A percentile compares a stretch with the other conserved stretches of the same genome.
Evolutionary conservation across 1,140 invertebrate species (phyloP).

Genomic region (Pseudomyrmex cubaensis): DNA sequence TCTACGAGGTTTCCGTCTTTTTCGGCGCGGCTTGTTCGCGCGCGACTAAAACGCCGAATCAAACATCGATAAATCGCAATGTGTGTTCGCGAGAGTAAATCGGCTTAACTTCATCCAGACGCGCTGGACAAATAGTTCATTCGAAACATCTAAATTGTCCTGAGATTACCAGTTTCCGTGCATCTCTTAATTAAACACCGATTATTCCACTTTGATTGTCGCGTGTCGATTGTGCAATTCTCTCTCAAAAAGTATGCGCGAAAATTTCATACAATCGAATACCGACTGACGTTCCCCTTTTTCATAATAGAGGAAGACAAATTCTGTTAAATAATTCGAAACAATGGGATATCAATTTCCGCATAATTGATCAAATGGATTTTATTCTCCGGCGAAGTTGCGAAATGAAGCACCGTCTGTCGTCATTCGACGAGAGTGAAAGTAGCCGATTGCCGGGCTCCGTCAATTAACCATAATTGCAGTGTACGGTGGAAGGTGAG

Average conservation of each 20-base stretch:
- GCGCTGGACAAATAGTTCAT: neutral
- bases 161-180: neutral
- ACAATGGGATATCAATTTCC: no score
- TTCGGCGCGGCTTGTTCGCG: neutral
- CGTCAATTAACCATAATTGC: conserved; percentile 62
- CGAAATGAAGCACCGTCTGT: conserved; percentile 37
- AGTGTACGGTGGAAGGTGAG: neutral
- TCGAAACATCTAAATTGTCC: no score
- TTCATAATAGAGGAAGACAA: no score
- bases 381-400: neutral
- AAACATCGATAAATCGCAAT: conserved; percentile 55
- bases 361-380: neutral
- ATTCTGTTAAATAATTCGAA: no score
- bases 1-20: conserved; percentile 1
- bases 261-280: no score
- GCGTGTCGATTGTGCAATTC: no score
- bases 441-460: conserved; percentile 53
- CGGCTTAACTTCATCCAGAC: neutral
- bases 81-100: conserved; percentile 25
- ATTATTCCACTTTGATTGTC: neutral
- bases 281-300: no score
- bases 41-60: conserved; percentile 4
- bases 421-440: conserved; percentile 61
- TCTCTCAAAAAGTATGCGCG: no score
- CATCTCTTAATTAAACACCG: neutral